phyloP scores from a whole-genome alignment of 2,888 invertebrate genomes.

The Lasioglossum malachurum region DNA sequence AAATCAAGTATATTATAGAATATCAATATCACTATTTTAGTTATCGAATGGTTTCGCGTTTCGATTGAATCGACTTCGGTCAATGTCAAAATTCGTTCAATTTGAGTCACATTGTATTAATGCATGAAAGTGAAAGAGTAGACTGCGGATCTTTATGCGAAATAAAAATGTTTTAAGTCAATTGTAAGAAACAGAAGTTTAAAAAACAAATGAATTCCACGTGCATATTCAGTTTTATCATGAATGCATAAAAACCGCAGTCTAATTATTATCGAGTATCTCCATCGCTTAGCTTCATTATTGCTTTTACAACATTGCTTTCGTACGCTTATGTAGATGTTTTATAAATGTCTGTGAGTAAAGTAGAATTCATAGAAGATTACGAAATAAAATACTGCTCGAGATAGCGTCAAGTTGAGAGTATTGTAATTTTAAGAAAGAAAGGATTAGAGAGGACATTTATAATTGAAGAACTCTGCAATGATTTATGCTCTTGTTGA shows the following conservation, averaged over 20 bases:
- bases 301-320: neutral
- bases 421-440: neutral
- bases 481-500: neutral
- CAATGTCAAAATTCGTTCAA: neutral
- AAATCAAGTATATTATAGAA: neutral
- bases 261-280: neutral
- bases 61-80: neutral
- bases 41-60: neutral
- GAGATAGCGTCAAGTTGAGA: neutral
- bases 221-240: too few relatives aligned
- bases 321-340: neutral
- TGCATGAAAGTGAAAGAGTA: neutral
- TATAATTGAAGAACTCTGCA: neutral
- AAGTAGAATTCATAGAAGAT: neutral
- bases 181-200: neutral
- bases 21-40: neutral
- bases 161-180: neutral
- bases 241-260: neutral
- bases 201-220: neutral
- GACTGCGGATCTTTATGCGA: neutral
- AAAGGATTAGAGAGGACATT: neutral
- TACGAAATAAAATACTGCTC: neutral
- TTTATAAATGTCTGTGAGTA: neutral
- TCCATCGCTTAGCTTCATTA: neutral
- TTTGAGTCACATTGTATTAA: neutral